phyloP scores from a whole-genome alignment of 2,797 vertebrate genomes.

The Rhinogobio ventralis region DNA sequence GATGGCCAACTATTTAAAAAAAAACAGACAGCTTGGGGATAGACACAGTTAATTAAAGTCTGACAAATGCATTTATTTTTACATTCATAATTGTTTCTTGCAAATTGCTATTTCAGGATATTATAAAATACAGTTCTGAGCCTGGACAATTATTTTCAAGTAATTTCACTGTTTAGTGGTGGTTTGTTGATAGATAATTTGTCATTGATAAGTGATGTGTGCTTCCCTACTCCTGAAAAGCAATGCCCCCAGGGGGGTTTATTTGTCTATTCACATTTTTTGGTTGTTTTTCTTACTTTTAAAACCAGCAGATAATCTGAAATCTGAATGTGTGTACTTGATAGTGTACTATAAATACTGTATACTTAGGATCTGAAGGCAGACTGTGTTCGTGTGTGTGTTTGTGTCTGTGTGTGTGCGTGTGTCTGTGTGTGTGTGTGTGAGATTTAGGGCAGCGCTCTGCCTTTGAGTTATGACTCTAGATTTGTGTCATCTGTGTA shows the following conservation, averaged over 20 bases:
- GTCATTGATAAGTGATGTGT: neutral
- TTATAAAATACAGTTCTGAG: neutral
- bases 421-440: too few species aligned
- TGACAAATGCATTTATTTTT: neutral
- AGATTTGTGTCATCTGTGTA: conserved; percentile 40
- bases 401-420: neutral
- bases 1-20: neutral
- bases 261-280: neutral
- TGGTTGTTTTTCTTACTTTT: conserved; percentile 11
- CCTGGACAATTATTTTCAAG: neutral
- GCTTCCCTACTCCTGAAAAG: neutral
- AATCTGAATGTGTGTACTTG: conserved; percentile 2
- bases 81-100: neutral
- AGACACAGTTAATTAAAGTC: neutral
- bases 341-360: neutral
- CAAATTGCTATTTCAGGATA: neutral
- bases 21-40: neutral
- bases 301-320: neutral
- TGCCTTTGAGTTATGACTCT: conserved; percentile 30
- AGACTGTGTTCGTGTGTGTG: neutral
- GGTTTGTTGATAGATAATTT: neutral
- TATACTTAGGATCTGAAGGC: neutral
- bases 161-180: neutral
- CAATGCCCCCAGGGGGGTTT: neutral
- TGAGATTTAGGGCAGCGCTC: conserved; percentile 13